Conservation (phyloP, 1,140 invertebrate genomes). For the Bombus picipes region DNA sequence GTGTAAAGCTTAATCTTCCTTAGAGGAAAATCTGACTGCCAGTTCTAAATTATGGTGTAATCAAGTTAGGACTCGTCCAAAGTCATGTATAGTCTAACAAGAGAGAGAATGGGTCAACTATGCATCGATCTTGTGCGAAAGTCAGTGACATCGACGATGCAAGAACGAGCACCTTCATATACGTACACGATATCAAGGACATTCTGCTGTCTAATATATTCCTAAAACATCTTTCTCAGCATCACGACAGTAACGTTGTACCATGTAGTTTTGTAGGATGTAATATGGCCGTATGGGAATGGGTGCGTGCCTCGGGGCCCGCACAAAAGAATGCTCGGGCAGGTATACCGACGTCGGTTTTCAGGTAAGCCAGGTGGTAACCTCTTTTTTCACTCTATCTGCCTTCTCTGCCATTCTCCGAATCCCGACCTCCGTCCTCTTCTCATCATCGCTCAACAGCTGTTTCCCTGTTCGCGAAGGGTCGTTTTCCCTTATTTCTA, state of each 20-base stretch:
- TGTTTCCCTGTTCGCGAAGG: slow-evolving; percentile 77
- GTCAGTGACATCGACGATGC: background rate
- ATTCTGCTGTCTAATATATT: slow-evolving; percentile 35
- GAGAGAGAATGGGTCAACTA: background rate
- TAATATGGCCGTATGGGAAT: slow-evolving; percentile 48
- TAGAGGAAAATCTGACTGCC: background rate
- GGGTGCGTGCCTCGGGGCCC: slow-evolving; percentile 50
- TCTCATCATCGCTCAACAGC: slow-evolving; percentile 77
- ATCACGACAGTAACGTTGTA: slow-evolving; percentile 28
- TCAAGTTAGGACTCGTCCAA: background rate
- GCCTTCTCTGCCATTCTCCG: slow-evolving; percentile 45
- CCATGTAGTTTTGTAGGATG: slow-evolving; percentile 50
- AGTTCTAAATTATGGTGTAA: background rate
- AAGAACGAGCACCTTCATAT: background rate
- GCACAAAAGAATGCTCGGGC: slow-evolving; percentile 76
- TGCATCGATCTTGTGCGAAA: background rate
- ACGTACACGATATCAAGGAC: slow-evolving; percentile 4
- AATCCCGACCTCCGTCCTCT: slow-evolving; percentile 57
- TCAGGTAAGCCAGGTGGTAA: slow-evolving; percentile 81
- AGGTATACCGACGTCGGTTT: slow-evolving; percentile 72
- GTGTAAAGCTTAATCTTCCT: background rate
- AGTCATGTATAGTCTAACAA: background rate
- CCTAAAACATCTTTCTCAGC: slow-evolving; percentile 48
- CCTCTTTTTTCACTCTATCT: slow-evolving; percentile 73
- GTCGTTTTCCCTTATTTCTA: slow-evolving; percentile 77